A percentile compares a stretch with the other conserved stretches of the same genome.
Evolutionary conservation across 2,113 vertebrate species (phyloP).

Genomic region (Petaurus breviceps): DNA sequence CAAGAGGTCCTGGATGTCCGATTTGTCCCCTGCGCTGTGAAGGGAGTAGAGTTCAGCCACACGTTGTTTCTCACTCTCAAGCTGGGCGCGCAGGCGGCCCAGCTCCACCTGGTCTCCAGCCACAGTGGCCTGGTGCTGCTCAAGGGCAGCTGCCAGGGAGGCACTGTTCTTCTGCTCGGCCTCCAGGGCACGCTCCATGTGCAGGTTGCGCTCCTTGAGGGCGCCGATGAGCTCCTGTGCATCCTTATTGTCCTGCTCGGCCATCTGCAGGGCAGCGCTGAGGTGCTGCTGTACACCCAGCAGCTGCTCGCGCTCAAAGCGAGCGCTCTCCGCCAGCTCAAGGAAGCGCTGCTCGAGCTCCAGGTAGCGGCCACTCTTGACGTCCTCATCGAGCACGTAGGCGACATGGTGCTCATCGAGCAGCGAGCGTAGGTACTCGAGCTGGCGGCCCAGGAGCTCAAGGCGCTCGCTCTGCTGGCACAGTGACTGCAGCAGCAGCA

Average conservation of each 20-base stretch:
- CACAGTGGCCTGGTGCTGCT: slow-evolving; percentile 91
- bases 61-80: slow-evolving; percentile 94
- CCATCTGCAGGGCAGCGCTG: slow-evolving; percentile 97
- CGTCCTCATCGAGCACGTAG: slow-evolving; percentile 91
- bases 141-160: slow-evolving; percentile 86
- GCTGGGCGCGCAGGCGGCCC: slow-evolving; percentile 90
- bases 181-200: slow-evolving; percentile 94
- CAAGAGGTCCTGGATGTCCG: slow-evolving; percentile 93
- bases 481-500: slow-evolving; percentile 95
- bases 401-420: slow-evolving; percentile 93
- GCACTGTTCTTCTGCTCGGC: slow-evolving; percentile 91
- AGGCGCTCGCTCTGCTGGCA: slow-evolving; percentile 96
- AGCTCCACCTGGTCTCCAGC: slow-evolving; percentile 92
- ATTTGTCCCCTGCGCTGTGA: slow-evolving; percentile 92
- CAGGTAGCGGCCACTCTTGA: slow-evolving; percentile 95
- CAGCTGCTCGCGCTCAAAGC: slow-evolving; percentile 95
- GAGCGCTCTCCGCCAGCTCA: slow-evolving; percentile 93
- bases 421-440: slow-evolving; percentile 92
- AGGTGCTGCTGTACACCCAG: slow-evolving; percentile 95
- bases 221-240: slow-evolving; percentile 94
- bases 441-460: slow-evolving; percentile 92
- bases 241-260: slow-evolving; percentile 96
- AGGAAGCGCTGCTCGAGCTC: slow-evolving; percentile 95
- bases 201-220: slow-evolving; percentile 94
- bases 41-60: slow-evolving; percentile 94